These are phyloP conservation scores for Gymnocypris eckloni DNA, from an alignment of 2,797 vertebrate species.

Conservation along the genomic window DNA sequence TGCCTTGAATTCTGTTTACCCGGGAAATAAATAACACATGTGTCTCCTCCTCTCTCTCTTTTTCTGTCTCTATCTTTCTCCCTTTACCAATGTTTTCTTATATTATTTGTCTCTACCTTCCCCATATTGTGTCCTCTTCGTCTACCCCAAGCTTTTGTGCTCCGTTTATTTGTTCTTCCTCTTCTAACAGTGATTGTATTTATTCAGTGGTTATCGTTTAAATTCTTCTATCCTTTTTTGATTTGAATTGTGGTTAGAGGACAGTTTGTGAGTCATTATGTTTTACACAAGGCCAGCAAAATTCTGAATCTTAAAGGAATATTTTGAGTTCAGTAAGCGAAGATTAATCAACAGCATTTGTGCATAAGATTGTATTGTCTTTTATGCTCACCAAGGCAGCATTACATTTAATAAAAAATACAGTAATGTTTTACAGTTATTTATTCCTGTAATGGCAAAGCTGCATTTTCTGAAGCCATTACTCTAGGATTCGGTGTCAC, in stretches of 20 bases:
- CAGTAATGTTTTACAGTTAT: not conserved
- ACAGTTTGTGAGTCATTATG: conserved; percentile 11
- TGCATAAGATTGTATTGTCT: not conserved
- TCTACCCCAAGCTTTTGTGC: conserved; percentile 28
- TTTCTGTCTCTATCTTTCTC: conserved; percentile 31
- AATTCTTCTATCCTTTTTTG: not conserved
- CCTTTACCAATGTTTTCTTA: conserved; percentile 62
- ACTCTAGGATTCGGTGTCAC: not conserved
- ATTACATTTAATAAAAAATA: not conserved
- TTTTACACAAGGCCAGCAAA: not conserved
- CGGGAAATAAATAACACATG: conserved; percentile 98
- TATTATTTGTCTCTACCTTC: conserved; percentile 56
- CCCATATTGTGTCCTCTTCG: conserved; percentile 56
- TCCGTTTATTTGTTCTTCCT: conserved; percentile 31
- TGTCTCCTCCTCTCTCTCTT: conserved; percentile 69
- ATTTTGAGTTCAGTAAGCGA: not conserved
- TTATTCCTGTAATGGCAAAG: not conserved
- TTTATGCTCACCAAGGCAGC: not conserved
- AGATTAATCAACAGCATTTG: not conserved
- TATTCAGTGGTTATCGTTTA: conserved; percentile 18
- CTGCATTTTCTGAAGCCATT: not conserved
- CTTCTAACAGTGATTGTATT: conserved; percentile 29
- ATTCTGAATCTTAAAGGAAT: not conserved
- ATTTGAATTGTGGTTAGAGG: not conserved
- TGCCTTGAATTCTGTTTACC: conserved; percentile 92